Percentiles rank a stretch among this genome's conserved stretches.
These are phyloP conservation scores for Leptodactylus fallax DNA, from an alignment of 2,797 vertebrate genomes.

Conservation along the genomic window DNA sequence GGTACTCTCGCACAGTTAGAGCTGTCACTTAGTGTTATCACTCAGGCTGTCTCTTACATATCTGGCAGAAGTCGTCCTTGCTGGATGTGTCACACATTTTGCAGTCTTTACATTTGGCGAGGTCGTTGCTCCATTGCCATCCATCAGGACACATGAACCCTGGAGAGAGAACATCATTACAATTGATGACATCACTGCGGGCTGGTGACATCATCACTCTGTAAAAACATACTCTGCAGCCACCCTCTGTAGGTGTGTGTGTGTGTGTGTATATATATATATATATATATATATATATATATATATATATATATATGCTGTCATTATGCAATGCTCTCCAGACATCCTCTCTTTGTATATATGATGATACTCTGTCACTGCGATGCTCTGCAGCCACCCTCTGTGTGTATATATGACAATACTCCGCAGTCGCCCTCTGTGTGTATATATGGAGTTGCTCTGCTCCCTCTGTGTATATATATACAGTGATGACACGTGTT, in stretches of 20 bases:
- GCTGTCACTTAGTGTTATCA: neutral
- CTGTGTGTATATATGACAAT: neutral
- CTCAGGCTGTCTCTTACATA: slow-evolving; percentile 44
- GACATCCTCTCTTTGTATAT: too few relatives aligned
- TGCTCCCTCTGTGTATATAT: neutral
- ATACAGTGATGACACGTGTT: neutral
- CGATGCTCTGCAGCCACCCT: too few relatives aligned
- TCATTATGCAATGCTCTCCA: too few relatives aligned
- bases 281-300: too few relatives aligned
- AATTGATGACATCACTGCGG: neutral
- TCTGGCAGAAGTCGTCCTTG: slow-evolving; percentile 61
- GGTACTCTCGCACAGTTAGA: neutral
- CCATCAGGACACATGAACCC: neutral
- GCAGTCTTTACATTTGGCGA: slow-evolving; percentile 56
- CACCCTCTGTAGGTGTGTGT: neutral
- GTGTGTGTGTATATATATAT: neutral
- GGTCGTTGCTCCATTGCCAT: slow-evolving; percentile 38
- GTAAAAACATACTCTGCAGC: too few relatives aligned
- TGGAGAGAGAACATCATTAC: neutral
- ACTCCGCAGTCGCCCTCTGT: neutral
- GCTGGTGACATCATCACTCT: neutral
- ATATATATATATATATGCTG: too few relatives aligned
- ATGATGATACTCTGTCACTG: too few relatives aligned
- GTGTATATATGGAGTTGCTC: neutral
- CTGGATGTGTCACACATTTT: slow-evolving; percentile 34